These are phyloP conservation scores for Heterodera carotae DNA, from an alignment of 1,140 invertebrate species.

Conservation along the genomic window DNA sequence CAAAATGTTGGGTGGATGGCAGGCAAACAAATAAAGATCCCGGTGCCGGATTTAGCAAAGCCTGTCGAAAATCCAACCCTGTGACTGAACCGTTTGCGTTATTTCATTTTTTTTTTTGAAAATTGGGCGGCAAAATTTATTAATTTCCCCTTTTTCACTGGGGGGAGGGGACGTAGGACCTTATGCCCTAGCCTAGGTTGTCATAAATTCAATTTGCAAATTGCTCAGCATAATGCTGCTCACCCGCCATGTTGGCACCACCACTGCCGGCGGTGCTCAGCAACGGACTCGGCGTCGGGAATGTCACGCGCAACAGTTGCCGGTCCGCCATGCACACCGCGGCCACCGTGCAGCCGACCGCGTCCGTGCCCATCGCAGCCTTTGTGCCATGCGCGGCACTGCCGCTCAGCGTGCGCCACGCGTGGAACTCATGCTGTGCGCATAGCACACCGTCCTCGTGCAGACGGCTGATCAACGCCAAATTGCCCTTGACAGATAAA, in stretches of 20 bases:
- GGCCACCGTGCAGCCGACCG: constrained; percentile 15
- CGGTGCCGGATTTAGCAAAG: too few relatives aligned
- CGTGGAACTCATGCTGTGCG: constrained; percentile 22
- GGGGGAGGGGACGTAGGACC: too few relatives aligned
- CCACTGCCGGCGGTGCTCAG: not conserved
- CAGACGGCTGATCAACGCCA: constrained; percentile 15
- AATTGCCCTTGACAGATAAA: constrained; percentile 19
- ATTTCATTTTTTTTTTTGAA: not conserved
- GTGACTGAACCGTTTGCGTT: too few relatives aligned
- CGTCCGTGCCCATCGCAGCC: constrained; percentile 16
- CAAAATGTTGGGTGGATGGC: too few relatives aligned
- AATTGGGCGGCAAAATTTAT: too few relatives aligned
- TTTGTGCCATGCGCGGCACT: constrained; percentile 5
- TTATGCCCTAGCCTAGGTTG: too few relatives aligned
- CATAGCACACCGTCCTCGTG: constrained; percentile 13
- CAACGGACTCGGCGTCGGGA: constrained; percentile 16
- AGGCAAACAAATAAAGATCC: too few relatives aligned
- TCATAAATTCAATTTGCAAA: too few relatives aligned
- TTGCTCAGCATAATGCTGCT: too few relatives aligned
- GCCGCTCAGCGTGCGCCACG: constrained; percentile 4
- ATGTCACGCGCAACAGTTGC: constrained; percentile 20
- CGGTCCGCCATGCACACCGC: constrained; percentile 15
- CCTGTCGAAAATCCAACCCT: too few relatives aligned
- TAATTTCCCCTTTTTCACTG: too few relatives aligned
- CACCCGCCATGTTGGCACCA: too few relatives aligned